These are phyloP conservation scores for Apantesis nais DNA, from an alignment of 2,888 invertebrate genomes.

Conservation along the genomic window DNA sequence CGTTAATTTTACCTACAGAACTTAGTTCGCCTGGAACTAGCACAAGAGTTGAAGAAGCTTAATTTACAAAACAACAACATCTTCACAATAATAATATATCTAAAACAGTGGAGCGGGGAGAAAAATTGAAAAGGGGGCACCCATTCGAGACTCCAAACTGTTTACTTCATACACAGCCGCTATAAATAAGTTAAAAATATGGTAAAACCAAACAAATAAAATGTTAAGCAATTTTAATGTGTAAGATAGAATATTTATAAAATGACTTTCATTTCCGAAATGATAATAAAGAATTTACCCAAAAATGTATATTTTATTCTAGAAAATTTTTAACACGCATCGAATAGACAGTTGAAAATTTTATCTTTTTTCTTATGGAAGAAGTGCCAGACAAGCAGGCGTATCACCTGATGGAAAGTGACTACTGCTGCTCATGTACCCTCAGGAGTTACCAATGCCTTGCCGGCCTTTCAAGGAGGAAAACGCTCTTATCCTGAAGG, in stretches of 20 bases:
- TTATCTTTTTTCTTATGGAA: too few species aligned
- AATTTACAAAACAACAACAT: background rate
- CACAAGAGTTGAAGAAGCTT: background rate
- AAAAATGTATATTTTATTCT: background rate
- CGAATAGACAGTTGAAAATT: too few species aligned
- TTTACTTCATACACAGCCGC: background rate
- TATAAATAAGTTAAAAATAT: background rate
- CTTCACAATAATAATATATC: background rate
- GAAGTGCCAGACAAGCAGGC: too few species aligned
- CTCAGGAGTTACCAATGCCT: too few species aligned
- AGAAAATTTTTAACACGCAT: too few species aligned
- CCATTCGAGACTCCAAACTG: background rate
- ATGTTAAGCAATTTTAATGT: background rate
- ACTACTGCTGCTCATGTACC: too few species aligned
- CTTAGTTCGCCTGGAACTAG: background rate
- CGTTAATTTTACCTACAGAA: background rate
- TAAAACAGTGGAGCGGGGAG: background rate
- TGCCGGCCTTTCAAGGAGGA: too few species aligned
- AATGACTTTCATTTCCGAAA: conserved; percentile 1
- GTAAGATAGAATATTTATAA: background rate
- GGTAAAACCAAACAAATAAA: background rate
- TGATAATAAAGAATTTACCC: background rate
- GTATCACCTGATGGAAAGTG: too few species aligned
- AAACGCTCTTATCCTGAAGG: too few species aligned
- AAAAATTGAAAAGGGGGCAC: background rate